phyloP scores from a whole-genome alignment of 2,888 invertebrate species.

The Nebria brevicollis region DNA sequence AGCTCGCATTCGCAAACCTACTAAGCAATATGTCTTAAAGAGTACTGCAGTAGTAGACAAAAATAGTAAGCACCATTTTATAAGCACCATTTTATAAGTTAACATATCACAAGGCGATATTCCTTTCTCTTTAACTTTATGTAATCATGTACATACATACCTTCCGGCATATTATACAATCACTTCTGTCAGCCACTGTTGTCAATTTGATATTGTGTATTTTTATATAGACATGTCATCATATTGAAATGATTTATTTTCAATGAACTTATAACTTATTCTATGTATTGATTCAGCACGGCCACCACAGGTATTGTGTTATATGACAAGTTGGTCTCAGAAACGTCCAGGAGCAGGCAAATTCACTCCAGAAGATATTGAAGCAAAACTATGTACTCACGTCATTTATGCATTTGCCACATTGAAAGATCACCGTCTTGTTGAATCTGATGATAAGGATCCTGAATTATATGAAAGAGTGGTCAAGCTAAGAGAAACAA shows the following conservation, averaged over 20 bases:
- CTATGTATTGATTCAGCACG: conserved; percentile 68
- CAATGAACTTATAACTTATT: background rate
- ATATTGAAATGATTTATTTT: no score
- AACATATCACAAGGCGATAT: conserved; percentile 3
- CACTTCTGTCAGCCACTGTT: background rate
- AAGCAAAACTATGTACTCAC: conserved; percentile 91
- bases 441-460: conserved; percentile 84
- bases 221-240: background rate
- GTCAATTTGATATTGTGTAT: background rate
- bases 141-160: background rate
- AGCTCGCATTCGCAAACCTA: conserved; percentile 71
- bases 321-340: conserved; percentile 95
- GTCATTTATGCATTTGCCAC: conserved; percentile 95
- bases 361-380: conserved; percentile 89
- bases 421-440: conserved; percentile 83
- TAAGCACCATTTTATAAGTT: background rate
- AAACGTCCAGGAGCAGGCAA: conserved; percentile 89
- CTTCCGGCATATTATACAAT: conserved; percentile 12
- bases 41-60: conserved; percentile 69
- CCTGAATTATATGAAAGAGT: conserved; percentile 87
- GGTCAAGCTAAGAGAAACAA: conserved; percentile 85
- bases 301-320: conserved; percentile 90
- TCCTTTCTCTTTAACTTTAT: conserved; percentile 15
- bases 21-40: conserved; percentile 67
- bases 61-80: conserved; percentile 68